A percentile compares a stretch with the other conserved stretches of the same genome.
phyloP scores from a whole-genome alignment of 2,888 invertebrate genomes.

The Fragum fragum region DNA sequence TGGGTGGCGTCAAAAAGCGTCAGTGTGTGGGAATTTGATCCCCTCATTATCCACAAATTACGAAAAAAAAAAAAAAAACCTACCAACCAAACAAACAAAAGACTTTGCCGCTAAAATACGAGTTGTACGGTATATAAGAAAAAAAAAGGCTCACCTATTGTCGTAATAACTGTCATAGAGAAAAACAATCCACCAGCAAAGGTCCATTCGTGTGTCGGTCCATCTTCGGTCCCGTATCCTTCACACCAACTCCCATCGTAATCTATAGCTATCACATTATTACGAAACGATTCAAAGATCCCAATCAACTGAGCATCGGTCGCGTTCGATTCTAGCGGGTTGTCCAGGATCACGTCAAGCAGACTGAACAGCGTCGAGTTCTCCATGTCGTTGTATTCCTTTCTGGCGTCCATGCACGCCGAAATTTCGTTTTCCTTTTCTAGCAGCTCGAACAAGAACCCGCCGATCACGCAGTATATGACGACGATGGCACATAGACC shows the following conservation, averaged over 20 bases:
- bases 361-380: conserved; percentile 70
- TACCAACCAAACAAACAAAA: too few species aligned
- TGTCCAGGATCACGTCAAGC: conserved; percentile 54
- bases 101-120: too few species aligned
- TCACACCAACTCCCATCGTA: conserved; percentile 84
- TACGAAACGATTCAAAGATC: conserved; percentile 67
- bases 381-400: conserved; percentile 80
- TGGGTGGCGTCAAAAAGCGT: too few species aligned
- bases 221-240: conserved; percentile 79
- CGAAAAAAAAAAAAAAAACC: too few species aligned
- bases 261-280: conserved; percentile 83
- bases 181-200: conserved; percentile 86
- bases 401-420: conserved; percentile 79
- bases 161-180: conserved; percentile 86
- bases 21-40: too few species aligned
- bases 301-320: conserved; percentile 42
- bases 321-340: conserved; percentile 46
- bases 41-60: too few species aligned
- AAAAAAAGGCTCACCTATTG: conserved; percentile 83
- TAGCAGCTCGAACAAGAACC: conserved; percentile 85
- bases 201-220: conserved; percentile 84
- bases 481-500: conserved; percentile 83
- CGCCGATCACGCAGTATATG: conserved; percentile 85
- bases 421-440: conserved; percentile 84
- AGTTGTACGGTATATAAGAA: too few species aligned